Evolutionary conservation across 2,797 vertebrate genomes (phyloP), one percentile per base, ranked within the genome.

Genomic region (Jordanella pulchra): DNA sequence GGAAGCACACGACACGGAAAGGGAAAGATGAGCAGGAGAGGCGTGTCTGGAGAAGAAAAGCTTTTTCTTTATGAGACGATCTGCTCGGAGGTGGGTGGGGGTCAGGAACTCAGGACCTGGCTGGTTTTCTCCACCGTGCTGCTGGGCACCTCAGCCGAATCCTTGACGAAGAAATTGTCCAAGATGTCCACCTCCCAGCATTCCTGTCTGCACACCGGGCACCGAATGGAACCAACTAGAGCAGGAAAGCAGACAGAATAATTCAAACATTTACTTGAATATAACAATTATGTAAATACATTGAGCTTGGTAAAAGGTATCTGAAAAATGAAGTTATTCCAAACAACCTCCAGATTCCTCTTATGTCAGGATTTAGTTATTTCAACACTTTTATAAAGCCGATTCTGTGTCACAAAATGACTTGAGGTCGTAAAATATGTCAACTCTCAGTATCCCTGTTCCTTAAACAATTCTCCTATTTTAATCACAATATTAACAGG

Each of bases 131-230:
- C 98, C 86, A 99, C 96, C 1, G 98, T 99, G 94, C 98, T 99
- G 94, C 97, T 99, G 35, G 98, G 98, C 84, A 99, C 96, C 82
- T 99, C 98, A 42, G 96, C 96, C 21, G 96, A 97, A 91, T 99
- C 98, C 81, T 99, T 98, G 80, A 99, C 98, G 91, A 99, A 99
- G 91, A 97, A 97, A 82, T 99, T 99, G 87, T 99, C 98, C 92
- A 99, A 94, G 76, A 99, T 95, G 73, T 99, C 97, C 86, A 96
- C 95, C 83, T 99, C 98, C 88, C 97, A 97, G 91, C 96, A 99
- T 88, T 99, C 97, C 89, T 99, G 98, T 84, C 95, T 95, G 91
- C 98, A 99, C 73, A 98, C 96, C 44, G 98, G 97, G 87, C 98
- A 99, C 68, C 97, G 96, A 79, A 99, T 95, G 79, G 97, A 95